Percentiles rank a stretch among this genome's conserved stretches.
Evolutionary conservation across 2,888 invertebrate genomes (phyloP).

Genomic region (Odontocerum albicorne): DNA sequence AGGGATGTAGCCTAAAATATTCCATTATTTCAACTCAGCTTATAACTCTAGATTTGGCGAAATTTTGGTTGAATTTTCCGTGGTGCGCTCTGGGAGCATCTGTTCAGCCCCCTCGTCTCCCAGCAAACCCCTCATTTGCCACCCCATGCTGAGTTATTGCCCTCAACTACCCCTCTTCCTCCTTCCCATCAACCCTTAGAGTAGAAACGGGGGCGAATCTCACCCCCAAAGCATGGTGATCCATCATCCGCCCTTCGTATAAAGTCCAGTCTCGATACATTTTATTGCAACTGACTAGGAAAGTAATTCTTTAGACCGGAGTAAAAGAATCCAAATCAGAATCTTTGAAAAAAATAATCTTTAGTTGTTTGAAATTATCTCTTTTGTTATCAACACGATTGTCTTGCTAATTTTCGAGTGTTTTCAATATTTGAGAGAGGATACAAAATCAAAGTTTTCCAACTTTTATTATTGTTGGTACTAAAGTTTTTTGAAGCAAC

Average conservation of each 20-base stretch:
- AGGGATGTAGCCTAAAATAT: constrained; percentile 15
- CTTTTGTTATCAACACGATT: too few species aligned
- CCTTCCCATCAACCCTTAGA: constrained; percentile 3
- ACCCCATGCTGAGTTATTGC: constrained; percentile 18
- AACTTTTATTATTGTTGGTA: constrained; percentile 28
- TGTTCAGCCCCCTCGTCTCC: constrained; percentile 23
- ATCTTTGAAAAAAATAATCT: too few species aligned
- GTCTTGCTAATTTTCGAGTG: background rate
- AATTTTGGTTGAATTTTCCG: constrained; percentile 27
- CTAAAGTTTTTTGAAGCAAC: constrained; percentile 18
- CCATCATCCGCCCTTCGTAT: constrained; percentile 31
- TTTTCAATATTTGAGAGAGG: constrained; percentile 7
- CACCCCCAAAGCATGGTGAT: constrained; percentile 32
- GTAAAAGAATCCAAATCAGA: too few species aligned
- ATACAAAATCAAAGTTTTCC: constrained; percentile 18
- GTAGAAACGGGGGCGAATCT: constrained; percentile 17
- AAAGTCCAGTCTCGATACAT: background rate
- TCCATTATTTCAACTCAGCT: constrained; percentile 27
- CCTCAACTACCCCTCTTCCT: constrained; percentile 15
- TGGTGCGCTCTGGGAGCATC: constrained; percentile 29
- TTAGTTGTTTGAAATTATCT: too few species aligned
- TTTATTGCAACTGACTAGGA: too few species aligned
- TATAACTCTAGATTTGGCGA: constrained; percentile 26
- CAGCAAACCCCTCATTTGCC: constrained; percentile 11
- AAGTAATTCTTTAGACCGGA: too few species aligned